Conservation (phyloP, 1,140 invertebrate species). For the Rhagoletis zephyria region DNA sequence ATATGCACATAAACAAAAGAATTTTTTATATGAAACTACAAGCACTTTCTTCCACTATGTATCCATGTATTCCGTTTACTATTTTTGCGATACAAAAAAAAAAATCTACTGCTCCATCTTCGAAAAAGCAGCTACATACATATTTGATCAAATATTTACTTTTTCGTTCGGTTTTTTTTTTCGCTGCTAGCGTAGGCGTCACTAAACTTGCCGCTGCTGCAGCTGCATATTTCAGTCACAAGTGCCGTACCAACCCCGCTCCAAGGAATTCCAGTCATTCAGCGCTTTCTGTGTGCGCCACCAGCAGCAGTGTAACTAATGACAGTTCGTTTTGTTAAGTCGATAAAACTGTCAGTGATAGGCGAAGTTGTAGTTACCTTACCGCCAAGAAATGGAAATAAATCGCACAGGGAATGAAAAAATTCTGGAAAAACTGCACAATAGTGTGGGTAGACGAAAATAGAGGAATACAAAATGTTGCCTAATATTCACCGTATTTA, state of each 20-base stretch:
- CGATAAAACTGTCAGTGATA: constrained; percentile 71
- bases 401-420: not conserved
- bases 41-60: not conserved
- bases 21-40: too few relatives aligned
- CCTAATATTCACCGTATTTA: not conserved
- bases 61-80: too few relatives aligned
- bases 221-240: constrained; percentile 17
- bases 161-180: not conserved
- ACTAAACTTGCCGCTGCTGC: not conserved
- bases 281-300: not conserved
- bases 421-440: not conserved
- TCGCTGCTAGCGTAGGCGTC: not conserved
- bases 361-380: not conserved
- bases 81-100: too few relatives aligned
- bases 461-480: constrained; percentile 1
- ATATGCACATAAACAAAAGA: too few relatives aligned
- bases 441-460: constrained; percentile 63
- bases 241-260: not conserved
- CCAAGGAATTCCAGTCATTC: too few relatives aligned
- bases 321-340: constrained; percentile 73
- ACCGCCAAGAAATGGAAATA: constrained; percentile 38
- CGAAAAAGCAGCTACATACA: too few relatives aligned
- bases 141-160: not conserved
- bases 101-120: not conserved
- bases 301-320: constrained; percentile 68